Evolutionary conservation across 1,140 invertebrate species (phyloP).

Genomic region (Musca domestica): DNA sequence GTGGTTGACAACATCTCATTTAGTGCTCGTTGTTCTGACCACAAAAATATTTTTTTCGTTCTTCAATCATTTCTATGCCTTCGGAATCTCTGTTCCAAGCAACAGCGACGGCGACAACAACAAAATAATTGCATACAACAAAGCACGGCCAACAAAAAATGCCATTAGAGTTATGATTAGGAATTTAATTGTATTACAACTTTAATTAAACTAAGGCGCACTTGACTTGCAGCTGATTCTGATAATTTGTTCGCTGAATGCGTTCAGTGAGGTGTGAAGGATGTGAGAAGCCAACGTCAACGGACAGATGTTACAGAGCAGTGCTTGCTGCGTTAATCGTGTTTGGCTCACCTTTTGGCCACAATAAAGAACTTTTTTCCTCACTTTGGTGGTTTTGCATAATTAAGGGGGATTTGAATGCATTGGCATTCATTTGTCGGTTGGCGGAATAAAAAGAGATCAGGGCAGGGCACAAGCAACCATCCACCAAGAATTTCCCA

Average conservation of each 20-base stretch:
- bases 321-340: not conserved
- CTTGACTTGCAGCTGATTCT: not conserved
- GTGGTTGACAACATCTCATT: not conserved
- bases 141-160: not conserved
- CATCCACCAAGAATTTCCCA: no score
- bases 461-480: no score
- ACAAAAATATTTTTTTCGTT: constrained; percentile 5
- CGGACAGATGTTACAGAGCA: not conserved
- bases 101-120: not conserved
- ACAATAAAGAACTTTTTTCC: constrained; percentile 8
- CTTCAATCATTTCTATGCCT: not conserved
- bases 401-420: not conserved
- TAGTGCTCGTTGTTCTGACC: not conserved
- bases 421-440: no score
- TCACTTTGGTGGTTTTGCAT: not conserved
- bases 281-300: not conserved
- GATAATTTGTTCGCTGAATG: constrained; percentile 14
- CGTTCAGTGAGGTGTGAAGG: constrained; percentile 12
- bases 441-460: no score
- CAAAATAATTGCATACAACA: constrained; percentile 6
- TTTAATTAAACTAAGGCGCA: constrained; percentile 15
- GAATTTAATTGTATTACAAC: constrained; percentile 20
- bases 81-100: not conserved
- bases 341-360: not conserved
- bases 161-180: constrained; percentile 14